These are phyloP conservation scores for Oreochromis spilurus DNA, from an alignment of 2,113 vertebrate genomes.

Conservation along the genomic window DNA sequence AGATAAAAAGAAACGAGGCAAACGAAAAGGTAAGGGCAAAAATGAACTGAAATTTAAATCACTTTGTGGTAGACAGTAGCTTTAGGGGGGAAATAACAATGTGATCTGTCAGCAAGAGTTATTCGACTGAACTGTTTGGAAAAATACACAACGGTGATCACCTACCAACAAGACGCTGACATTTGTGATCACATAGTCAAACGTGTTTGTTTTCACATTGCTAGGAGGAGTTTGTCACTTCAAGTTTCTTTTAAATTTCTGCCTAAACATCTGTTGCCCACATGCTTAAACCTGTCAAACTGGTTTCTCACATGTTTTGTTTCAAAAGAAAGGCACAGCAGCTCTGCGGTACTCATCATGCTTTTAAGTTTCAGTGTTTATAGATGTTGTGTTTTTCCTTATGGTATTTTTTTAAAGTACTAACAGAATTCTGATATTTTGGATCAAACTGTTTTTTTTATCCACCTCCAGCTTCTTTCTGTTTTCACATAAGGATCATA, in stretches of 20 bases:
- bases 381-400: neutral
- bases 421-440: neutral
- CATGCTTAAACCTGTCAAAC: conserved; percentile 40
- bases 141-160: neutral
- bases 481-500: neutral
- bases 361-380: neutral
- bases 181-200: neutral
- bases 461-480: neutral
- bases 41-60: neutral
- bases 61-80: neutral
- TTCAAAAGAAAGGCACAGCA: neutral
- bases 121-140: neutral
- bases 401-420: neutral
- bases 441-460: neutral
- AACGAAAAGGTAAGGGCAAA: conserved; percentile 34
- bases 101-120: neutral
- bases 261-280: conserved; percentile 15
- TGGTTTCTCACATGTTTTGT: conserved; percentile 20
- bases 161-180: neutral
- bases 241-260: neutral
- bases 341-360: neutral
- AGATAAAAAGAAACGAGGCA: neutral
- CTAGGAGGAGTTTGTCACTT: neutral
- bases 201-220: neutral
- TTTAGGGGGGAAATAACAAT: neutral